A percentile compares a stretch with the other conserved stretches of the same genome.
Evolutionary conservation across 1,140 invertebrate genomes (phyloP).

Genomic region (Armadillidium nasatum): DNA sequence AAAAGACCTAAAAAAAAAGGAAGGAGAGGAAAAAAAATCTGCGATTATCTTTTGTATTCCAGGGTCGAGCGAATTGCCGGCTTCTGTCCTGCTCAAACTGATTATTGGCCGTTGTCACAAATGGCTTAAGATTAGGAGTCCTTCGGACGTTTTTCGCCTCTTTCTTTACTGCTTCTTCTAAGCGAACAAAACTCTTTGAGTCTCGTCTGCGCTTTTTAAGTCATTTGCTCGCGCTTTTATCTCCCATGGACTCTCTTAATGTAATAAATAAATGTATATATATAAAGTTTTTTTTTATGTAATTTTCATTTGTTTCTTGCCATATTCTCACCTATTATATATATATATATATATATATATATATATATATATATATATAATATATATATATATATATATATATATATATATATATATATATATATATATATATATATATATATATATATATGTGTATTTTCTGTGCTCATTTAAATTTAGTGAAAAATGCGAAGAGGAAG

Average conservation of each 20-base stretch:
- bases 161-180: not conserved
- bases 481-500: not conserved
- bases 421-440: slow-evolving; percentile 1
- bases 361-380: slow-evolving; percentile 12
- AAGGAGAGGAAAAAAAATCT: not conserved
- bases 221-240: not conserved
- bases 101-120: slow-evolving; percentile 12
- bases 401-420: slow-evolving; percentile 15
- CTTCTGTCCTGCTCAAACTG: slow-evolving; percentile 11
- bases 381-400: slow-evolving; percentile 15
- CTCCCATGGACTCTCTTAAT: not conserved
- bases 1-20: not conserved
- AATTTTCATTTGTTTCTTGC: not conserved
- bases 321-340: not conserved
- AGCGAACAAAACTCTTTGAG: not conserved
- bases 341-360: slow-evolving; percentile 15
- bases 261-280: slow-evolving; percentile 8
- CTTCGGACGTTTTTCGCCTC: not conserved
- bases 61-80: slow-evolving; percentile 7
- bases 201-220: not conserved
- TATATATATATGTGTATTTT: not conserved
- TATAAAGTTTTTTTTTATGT: not conserved
- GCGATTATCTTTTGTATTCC: slow-evolving; percentile 10
- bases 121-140: slow-evolving; percentile 1
- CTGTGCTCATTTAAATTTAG: not conserved